Percentiles rank a stretch among this genome's conserved stretches.
Conservation (phyloP, 1,140 invertebrate genomes). For the Galleria mellonella region DNA sequence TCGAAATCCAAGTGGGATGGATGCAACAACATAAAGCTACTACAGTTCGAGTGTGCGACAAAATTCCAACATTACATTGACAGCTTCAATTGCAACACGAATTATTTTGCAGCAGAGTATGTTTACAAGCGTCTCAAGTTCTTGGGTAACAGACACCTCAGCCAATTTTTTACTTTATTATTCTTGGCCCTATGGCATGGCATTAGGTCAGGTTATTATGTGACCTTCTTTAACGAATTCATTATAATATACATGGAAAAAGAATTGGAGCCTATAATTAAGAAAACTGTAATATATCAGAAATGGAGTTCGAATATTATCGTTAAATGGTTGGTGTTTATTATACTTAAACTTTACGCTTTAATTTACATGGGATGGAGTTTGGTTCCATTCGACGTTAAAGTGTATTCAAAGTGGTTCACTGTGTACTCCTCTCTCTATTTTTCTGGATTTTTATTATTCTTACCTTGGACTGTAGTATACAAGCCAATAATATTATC, state of each 20-base stretch:
- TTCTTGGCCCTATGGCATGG: slow-evolving; percentile 97
- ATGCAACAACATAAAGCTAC: slow-evolving; percentile 88
- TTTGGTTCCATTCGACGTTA: slow-evolving; percentile 85
- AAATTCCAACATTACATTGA: slow-evolving; percentile 89
- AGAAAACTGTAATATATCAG: slow-evolving; percentile 68
- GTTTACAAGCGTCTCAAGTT: slow-evolving; percentile 95
- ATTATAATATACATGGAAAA: slow-evolving; percentile 90
- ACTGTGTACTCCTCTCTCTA: slow-evolving; percentile 45
- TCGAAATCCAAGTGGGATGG: slow-evolving; percentile 83
- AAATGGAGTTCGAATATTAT: slow-evolving; percentile 52
- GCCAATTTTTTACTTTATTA: slow-evolving; percentile 85
- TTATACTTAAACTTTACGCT: slow-evolving; percentile 84
- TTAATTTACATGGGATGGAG: slow-evolving; percentile 91
- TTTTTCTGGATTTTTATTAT: slow-evolving; percentile 56
- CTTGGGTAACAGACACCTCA: slow-evolving; percentile 88
- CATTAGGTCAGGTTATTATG: slow-evolving; percentile 91
- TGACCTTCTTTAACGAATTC: slow-evolving; percentile 94
- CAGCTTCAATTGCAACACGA: slow-evolving; percentile 96
- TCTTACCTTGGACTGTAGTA: slow-evolving; percentile 50
- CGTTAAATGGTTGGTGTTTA: slow-evolving; percentile 58
- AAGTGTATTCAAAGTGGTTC: slow-evolving; percentile 76
- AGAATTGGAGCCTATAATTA: slow-evolving; percentile 77
- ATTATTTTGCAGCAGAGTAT: slow-evolving; percentile 93
- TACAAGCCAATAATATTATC: slow-evolving; percentile 33
- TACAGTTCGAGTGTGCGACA: slow-evolving; percentile 84